A percentile compares a stretch with the other conserved stretches of the same genome.
Evolutionary conservation across 2,888 invertebrate genomes (phyloP).

Genomic region (Meta bourneti): DNA sequence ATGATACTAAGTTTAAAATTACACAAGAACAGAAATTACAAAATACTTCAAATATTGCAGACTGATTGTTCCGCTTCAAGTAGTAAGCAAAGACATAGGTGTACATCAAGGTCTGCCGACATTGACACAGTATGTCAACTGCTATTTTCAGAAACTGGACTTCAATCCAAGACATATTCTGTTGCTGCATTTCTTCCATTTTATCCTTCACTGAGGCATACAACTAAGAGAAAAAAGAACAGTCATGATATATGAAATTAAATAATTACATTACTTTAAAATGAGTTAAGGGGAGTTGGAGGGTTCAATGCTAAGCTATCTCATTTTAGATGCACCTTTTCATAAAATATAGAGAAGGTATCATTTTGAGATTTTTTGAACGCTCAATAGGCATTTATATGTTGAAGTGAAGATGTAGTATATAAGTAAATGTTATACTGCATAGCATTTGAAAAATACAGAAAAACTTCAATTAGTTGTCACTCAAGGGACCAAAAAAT

Average conservation of each 20-base stretch:
- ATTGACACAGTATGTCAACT: conserved; percentile 96
- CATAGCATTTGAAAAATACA: no score
- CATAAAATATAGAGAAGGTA: no score
- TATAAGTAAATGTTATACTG: no score
- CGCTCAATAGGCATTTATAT: no score
- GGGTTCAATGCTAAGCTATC: no score
- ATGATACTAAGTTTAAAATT: neutral
- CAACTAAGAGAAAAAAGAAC: conserved; percentile 81
- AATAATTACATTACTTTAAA: neutral
- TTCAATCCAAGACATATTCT: conserved; percentile 99
- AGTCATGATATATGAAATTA: no score
- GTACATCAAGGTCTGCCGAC: conserved; percentile 98
- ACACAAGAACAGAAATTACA: neutral
- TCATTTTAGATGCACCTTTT: no score
- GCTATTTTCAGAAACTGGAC: conserved; percentile 99
- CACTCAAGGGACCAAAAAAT: no score
- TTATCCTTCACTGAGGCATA: conserved; percentile 97
- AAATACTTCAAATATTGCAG: conserved; percentile 94
- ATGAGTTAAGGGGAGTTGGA: neutral
- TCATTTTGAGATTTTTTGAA: no score
- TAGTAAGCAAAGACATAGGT: conserved; percentile 99
- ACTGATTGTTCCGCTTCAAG: conserved; percentile 97
- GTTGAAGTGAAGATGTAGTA: no score
- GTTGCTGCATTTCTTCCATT: conserved; percentile 99
- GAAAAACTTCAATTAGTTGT: no score